phyloP scores from a whole-genome alignment of 2,888 invertebrate genomes.

The Drosophila paramelanica region DNA sequence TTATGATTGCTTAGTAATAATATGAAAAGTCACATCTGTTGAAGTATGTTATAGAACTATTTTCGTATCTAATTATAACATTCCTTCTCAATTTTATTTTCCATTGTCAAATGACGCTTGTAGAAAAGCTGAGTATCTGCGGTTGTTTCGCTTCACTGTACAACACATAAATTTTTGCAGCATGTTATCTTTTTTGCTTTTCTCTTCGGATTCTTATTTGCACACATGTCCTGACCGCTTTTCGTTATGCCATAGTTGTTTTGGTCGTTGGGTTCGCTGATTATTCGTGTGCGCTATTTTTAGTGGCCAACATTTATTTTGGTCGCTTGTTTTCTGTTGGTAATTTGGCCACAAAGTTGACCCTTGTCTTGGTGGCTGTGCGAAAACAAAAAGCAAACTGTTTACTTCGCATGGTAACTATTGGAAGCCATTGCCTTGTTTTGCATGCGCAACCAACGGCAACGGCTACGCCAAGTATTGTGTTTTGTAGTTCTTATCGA shows the following conservation, averaged over 20 bases:
- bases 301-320: slow-evolving; percentile 70
- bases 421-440: slow-evolving; percentile 48
- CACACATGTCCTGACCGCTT: slow-evolving; percentile 40
- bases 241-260: slow-evolving; percentile 46
- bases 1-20: too few relatives aligned
- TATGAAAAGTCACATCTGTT: too few relatives aligned
- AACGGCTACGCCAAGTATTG: background rate
- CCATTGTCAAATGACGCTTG: slow-evolving; percentile 10
- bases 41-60: too few relatives aligned
- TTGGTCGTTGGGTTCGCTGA: slow-evolving; percentile 47
- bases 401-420: slow-evolving; percentile 45
- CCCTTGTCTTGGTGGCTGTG: slow-evolving; percentile 35
- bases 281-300: slow-evolving; percentile 66
- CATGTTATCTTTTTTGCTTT: slow-evolving; percentile 24
- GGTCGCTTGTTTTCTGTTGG: slow-evolving; percentile 47
- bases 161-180: slow-evolving; percentile 47
- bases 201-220: slow-evolving; percentile 9
- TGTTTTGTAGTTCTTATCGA: slow-evolving; percentile 53
- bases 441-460: slow-evolving; percentile 27
- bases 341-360: slow-evolving; percentile 44
- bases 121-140: slow-evolving; percentile 63
- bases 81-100: slow-evolving; percentile 2
- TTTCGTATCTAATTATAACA: too few relatives aligned
- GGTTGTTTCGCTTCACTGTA: slow-evolving; percentile 52
- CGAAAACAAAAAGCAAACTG: slow-evolving; percentile 40